Evolutionary conservation across 2,113 vertebrate genomes (phyloP).

Genomic region (Cyrtonyx montezumae): DNA sequence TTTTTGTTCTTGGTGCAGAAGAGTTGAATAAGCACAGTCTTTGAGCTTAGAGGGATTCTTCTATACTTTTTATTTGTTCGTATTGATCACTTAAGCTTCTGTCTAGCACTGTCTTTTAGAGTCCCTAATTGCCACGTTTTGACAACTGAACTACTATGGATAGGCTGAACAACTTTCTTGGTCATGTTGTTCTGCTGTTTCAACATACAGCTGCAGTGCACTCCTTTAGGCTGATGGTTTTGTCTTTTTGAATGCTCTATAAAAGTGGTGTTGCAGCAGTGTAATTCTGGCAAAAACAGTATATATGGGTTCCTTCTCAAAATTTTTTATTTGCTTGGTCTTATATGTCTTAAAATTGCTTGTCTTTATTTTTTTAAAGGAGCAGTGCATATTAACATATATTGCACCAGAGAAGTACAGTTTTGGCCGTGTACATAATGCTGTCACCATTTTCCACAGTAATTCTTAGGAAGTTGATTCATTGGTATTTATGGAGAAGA

Average conservation of each 20-base stretch:
- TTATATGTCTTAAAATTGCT: neutral
- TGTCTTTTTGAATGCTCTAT: neutral
- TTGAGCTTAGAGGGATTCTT: neutral
- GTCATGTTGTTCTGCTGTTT: neutral
- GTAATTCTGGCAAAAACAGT: neutral
- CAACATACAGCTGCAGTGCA: fast-evolving
- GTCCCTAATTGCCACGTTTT: neutral
- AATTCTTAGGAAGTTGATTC: neutral
- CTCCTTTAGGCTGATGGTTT: neutral
- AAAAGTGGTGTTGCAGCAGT: neutral
- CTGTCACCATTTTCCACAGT: neutral
- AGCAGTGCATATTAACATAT: fast-evolving
- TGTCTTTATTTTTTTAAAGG: neutral
- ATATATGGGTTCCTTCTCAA: neutral
- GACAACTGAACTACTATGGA: neutral
- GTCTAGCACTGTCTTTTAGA: neutral
- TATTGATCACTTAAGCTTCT: neutral
- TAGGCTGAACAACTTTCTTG: neutral
- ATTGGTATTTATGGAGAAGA: neutral
- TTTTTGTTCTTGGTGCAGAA: neutral
- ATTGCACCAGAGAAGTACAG: neutral
- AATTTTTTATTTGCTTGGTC: neutral
- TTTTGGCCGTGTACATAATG: neutral
- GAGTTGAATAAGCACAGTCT: neutral
- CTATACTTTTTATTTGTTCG: neutral